Percentiles rank a stretch among this genome's conserved stretches.
Evolutionary conservation across 2,888 invertebrate genomes (phyloP).

Genomic region (Odontothrips loti): DNA sequence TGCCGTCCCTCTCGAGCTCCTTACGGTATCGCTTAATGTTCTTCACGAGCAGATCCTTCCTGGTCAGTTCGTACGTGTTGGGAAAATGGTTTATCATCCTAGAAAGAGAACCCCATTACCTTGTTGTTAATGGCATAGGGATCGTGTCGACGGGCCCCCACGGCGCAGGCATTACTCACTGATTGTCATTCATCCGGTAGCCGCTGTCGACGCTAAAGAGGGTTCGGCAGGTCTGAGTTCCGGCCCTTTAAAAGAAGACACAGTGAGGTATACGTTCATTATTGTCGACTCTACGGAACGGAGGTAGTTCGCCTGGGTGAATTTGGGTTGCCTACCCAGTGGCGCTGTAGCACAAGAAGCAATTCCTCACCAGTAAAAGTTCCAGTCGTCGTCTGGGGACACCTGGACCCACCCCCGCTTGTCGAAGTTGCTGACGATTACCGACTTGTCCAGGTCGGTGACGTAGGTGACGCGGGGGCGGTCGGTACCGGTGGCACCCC

Average conservation of each 20-base stretch:
- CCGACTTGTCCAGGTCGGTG: conserved; percentile 91
- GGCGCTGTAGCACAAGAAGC: neutral
- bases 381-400: conserved; percentile 89
- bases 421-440: conserved; percentile 86
- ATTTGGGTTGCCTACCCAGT: too few relatives aligned
- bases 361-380: conserved; percentile 75
- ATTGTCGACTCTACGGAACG: neutral
- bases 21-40: conserved; percentile 92
- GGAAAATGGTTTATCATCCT: conserved; percentile 94
- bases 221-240: conserved; percentile 82
- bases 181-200: conserved; percentile 87
- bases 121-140: too few relatives aligned
- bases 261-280: conserved; percentile 24
- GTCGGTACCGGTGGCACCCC: conserved; percentile 47
- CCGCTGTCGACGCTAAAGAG: conserved; percentile 90
- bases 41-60: conserved; percentile 93
- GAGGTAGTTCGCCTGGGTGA: too few relatives aligned
- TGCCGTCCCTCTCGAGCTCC: conserved; percentile 87
- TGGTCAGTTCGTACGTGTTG: conserved; percentile 89
- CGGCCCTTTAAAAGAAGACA: conserved; percentile 57
- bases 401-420: conserved; percentile 87
- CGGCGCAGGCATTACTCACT: conserved; percentile 54
- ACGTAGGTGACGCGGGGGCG: conserved; percentile 61
- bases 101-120: conserved; percentile 31
- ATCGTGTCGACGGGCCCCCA: too few relatives aligned